Conservation (phyloP, 2,888 invertebrate genomes). For the Anagyrus pseudococci region DNA sequence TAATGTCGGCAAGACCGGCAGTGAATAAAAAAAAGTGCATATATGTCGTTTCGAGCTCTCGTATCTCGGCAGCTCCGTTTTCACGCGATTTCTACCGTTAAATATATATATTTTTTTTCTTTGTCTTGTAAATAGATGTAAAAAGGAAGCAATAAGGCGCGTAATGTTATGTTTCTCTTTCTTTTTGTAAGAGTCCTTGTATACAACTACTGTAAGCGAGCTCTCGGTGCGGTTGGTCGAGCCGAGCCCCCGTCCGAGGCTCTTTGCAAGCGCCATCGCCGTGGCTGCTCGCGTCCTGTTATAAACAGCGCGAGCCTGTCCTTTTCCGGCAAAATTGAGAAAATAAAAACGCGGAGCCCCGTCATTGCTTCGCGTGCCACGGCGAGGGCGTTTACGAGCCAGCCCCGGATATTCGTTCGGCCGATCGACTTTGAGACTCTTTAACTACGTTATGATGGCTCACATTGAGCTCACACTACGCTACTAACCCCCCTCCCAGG, state of each 20-base stretch:
- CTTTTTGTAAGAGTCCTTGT: constrained; percentile 39
- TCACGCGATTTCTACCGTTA: constrained; percentile 33
- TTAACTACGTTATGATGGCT: constrained; percentile 50
- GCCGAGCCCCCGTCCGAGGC: constrained; percentile 3
- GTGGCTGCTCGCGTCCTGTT: too few species aligned
- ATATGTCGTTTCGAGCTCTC: constrained; percentile 12
- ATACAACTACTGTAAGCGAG: constrained; percentile 36
- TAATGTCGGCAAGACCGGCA: not conserved
- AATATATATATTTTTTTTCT: not conserved
- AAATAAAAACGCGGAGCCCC: constrained; percentile 42
- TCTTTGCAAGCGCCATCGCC: constrained; percentile 24
- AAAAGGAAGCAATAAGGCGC: constrained; percentile 39
- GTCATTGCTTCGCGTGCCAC: constrained; percentile 46
- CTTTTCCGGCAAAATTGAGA: not conserved
- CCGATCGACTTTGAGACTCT: too few species aligned
- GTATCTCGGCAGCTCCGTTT: constrained; percentile 31
- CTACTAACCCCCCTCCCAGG: constrained; percentile 44
- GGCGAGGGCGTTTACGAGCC: constrained; percentile 40
- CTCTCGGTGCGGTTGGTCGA: constrained; percentile 2
- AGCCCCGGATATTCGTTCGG: too few species aligned
- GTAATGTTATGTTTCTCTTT: constrained; percentile 25
- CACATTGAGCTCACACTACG: constrained; percentile 56
- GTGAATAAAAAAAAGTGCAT: not conserved
- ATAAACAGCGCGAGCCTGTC: too few species aligned
- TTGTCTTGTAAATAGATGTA: constrained; percentile 37